A percentile compares a stretch with the other conserved stretches of the same genome.
These are phyloP conservation scores for Antitype chi DNA, from an alignment of 2,888 invertebrate species.

Conservation along the genomic window DNA sequence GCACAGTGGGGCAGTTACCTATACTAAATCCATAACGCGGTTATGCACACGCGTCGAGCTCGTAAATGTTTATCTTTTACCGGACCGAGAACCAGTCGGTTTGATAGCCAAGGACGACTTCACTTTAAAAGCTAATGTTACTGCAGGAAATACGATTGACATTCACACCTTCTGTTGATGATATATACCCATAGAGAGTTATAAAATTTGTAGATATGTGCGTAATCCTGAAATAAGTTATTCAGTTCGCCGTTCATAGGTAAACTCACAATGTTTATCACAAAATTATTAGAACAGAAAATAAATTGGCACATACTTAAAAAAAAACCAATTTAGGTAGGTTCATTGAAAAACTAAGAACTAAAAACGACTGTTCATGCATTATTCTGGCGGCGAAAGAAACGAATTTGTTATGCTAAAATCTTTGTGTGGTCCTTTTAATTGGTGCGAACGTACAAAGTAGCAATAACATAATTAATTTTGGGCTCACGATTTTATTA, in stretches of 20 bases:
- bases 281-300: neutral
- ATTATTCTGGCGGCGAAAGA: neutral
- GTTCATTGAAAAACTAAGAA: neutral
- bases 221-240: neutral
- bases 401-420: neutral
- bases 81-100: constrained; percentile 60
- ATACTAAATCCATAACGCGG: constrained; percentile 66
- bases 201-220: neutral
- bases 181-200: neutral
- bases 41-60: constrained; percentile 67
- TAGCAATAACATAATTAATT: constrained; percentile 39
- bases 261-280: neutral
- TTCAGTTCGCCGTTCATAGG: neutral
- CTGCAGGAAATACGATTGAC: constrained; percentile 32
- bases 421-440: constrained; percentile 53
- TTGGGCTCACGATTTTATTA: constrained; percentile 27
- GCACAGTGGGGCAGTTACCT: constrained; percentile 41
- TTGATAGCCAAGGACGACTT: constrained; percentile 61
- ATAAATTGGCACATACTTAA: neutral
- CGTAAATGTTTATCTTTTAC: constrained; percentile 66
- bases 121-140: constrained; percentile 25
- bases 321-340: neutral
- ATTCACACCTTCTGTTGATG: constrained; percentile 10
- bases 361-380: neutral
- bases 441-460: constrained; percentile 48